These are phyloP conservation scores for Thalassoma bifasciatum DNA, from an alignment of 2,113 vertebrate species.

Conservation along the genomic window DNA sequence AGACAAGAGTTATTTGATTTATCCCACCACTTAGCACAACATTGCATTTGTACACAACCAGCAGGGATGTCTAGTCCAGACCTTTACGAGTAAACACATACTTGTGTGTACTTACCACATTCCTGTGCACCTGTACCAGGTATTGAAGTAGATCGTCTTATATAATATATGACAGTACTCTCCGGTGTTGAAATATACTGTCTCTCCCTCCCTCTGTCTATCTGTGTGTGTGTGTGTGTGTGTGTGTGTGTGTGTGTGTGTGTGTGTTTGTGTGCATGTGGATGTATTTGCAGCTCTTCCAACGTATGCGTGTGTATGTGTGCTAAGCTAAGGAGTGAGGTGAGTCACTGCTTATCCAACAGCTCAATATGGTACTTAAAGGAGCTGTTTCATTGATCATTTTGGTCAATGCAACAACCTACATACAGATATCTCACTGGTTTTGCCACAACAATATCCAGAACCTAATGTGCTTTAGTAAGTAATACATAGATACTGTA, in stretches of 20 bases:
- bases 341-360: neutral
- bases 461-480: neutral
- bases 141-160: neutral
- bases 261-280: neutral
- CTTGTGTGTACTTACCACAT: neutral
- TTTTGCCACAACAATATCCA: neutral
- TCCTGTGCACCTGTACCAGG: neutral
- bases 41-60: conserved; percentile 44
- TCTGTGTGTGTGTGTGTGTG: too few relatives aligned
- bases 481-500: neutral
- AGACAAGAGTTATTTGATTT: conserved; percentile 55
- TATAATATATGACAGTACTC: neutral
- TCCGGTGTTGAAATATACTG: neutral
- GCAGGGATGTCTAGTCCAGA: conserved; percentile 17
- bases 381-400: neutral
- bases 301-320: neutral
- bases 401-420: neutral
- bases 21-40: conserved; percentile 48
- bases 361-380: neutral
- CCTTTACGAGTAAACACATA: conserved; percentile 9
- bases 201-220: too few relatives aligned
- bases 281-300: neutral
- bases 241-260: too few relatives aligned
- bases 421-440: neutral
- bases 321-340: neutral